Base-by-base conservation (phyloP, 2,797 vertebrate genomes). In the Meda fulgida region DNA sequence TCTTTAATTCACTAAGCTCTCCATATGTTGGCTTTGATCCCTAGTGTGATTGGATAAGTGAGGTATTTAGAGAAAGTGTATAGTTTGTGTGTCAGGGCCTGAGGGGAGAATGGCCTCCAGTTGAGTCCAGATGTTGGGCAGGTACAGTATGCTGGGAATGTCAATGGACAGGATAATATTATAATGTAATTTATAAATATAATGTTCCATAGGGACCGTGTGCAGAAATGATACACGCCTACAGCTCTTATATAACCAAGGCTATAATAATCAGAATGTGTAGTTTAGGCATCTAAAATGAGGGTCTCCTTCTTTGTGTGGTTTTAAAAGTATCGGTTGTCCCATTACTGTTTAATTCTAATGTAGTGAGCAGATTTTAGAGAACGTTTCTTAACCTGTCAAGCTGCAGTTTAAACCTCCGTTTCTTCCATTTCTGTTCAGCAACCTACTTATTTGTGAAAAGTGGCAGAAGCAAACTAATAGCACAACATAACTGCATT, bases 111-210 rank as follows among this genome's bases (percentile, higher is more conserved):
- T 86, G 89, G 86, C 92, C 91, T 88, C 85, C 58, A 88, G 89
- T 86, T 82, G 51, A 36, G 36, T 92, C 84, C 92, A 94, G 93
- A 93, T 92, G 92, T 89, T 89, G 55, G 3, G 9, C 29, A 80
- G 88, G 88, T 89, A 63, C 60, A 63, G 13, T 63, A 91, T 84
- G 83, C 34, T 86, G 91, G 90, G 91, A 89, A 69, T 83, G 60
- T 81, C 81, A 69, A 86, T 4, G 86, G 86, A 91, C 89, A 87
- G 86, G 31, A 31, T 31, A 31, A 31, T 31, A 31, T 3, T n/a
- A 31, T 31, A 31, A 1, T 1, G 31, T 31, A n/a, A n/a, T n/a
- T n/a, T n/a, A n/a, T n/a, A 31, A 31, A 31, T 31, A 31, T 31
- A 31, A 31, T 31, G 31, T 31, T 60, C 58, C 76, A 84, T 63